Percentiles rank a stretch among this genome's conserved stretches.
Evolutionary conservation across 2,113 vertebrate species (phyloP).

Genomic region (Verasper variegatus): DNA sequence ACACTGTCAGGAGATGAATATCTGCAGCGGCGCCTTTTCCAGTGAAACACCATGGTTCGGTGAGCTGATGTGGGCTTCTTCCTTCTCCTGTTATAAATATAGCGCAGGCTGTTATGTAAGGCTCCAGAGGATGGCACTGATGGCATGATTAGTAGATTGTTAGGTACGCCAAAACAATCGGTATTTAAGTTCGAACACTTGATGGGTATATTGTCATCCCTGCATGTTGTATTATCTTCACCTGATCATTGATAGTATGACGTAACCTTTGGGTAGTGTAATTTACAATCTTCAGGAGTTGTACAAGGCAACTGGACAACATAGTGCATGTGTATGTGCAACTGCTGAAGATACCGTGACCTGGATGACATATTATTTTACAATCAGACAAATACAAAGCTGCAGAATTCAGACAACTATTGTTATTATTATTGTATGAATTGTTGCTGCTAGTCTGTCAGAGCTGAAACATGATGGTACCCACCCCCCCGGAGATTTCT

Average conservation of each 20-base stretch:
- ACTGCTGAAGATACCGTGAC: too few relatives aligned
- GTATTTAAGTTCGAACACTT: background rate
- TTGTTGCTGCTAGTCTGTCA: too few relatives aligned
- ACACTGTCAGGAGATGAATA: constrained; percentile 17
- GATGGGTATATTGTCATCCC: background rate
- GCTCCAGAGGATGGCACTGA: constrained; percentile 62
- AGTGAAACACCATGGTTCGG: constrained; percentile 62
- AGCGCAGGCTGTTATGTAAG: constrained; percentile 75
- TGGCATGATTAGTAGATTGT: constrained; percentile 66
- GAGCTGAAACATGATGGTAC: too few relatives aligned
- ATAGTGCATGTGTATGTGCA: too few relatives aligned
- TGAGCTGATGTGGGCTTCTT: constrained; percentile 75
- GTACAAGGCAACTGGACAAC: too few relatives aligned
- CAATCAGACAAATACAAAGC: too few relatives aligned
- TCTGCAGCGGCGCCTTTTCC: constrained; percentile 39
- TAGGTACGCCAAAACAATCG: constrained; percentile 48
- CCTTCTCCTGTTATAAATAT: constrained; percentile 76
- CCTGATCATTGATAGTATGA: constrained; percentile 3
- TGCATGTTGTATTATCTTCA: background rate
- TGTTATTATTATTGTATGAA: too few relatives aligned
- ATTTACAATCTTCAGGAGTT: too few relatives aligned
- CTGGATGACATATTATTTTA: too few relatives aligned
- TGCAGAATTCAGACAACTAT: too few relatives aligned
- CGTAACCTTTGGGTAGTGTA: background rate
- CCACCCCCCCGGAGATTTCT: too few relatives aligned